phyloP scores from a whole-genome alignment of 2,797 vertebrate genomes.

The Lithobates pipiens region DNA sequence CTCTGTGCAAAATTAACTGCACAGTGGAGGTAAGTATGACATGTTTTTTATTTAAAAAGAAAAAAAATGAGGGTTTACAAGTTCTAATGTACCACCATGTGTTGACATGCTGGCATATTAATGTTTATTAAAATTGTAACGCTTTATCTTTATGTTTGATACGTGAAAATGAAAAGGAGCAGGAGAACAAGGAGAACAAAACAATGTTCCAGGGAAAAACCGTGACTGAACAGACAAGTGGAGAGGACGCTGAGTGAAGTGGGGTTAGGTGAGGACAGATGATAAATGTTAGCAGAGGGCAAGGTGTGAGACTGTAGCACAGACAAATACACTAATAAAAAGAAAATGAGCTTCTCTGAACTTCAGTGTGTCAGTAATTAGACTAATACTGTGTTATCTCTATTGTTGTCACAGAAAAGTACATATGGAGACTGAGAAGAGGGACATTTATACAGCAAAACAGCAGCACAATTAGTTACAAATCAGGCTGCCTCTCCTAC shows the following conservation, averaged over 20 bases:
- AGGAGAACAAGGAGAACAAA: not conserved
- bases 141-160: slow-evolving; percentile 8
- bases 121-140: not conserved
- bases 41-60: no score
- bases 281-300: not conserved
- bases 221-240: not conserved
- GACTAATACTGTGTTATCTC: not conserved
- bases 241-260: not conserved
- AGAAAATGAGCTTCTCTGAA: slow-evolving; percentile 24
- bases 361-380: not conserved
- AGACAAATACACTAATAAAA: slow-evolving; percentile 25
- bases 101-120: slow-evolving; percentile 16
- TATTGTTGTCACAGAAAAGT: not conserved
- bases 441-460: no score
- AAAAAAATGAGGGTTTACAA: no score
- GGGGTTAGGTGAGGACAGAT: slow-evolving; percentile 27
- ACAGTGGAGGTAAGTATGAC: no score
- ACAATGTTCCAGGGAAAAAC: not conserved
- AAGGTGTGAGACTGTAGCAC: slow-evolving; percentile 24
- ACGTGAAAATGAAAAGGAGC: slow-evolving; percentile 39
- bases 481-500: no score
- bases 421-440: not conserved
- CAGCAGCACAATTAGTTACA: no score
- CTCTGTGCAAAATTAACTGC: no score
- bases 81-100: not conserved